These are phyloP conservation scores for Standfussiana lucernea DNA, from an alignment of 2,888 invertebrate genomes.

Conservation along the genomic window DNA sequence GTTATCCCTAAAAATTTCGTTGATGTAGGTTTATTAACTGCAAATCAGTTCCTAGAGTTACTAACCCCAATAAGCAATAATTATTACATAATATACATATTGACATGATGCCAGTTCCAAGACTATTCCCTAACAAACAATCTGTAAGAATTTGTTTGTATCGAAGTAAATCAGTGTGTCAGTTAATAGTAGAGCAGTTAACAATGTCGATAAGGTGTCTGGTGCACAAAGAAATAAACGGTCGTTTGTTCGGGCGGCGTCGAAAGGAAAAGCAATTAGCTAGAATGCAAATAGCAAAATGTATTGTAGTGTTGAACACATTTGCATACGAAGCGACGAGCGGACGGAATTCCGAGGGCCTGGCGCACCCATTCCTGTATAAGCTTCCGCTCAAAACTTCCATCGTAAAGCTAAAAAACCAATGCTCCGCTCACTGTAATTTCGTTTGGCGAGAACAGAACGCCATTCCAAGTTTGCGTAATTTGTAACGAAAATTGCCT, in stretches of 20 bases:
- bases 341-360: slow-evolving; percentile 77
- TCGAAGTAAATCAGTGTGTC: slow-evolving; percentile 54
- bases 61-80: neutral
- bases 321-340: slow-evolving; percentile 85
- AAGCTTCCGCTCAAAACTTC: slow-evolving; percentile 80
- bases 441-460: slow-evolving; percentile 50
- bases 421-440: slow-evolving; percentile 67
- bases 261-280: slow-evolving; percentile 89
- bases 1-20: slow-evolving; percentile 1
- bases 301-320: slow-evolving; percentile 84
- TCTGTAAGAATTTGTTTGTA: slow-evolving; percentile 19
- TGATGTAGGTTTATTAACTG: neutral
- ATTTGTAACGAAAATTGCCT: slow-evolving; percentile 62
- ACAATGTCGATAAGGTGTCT: slow-evolving; percentile 77
- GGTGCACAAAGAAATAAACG: slow-evolving; percentile 79
- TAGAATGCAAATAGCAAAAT: slow-evolving; percentile 86
- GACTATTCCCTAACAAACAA: neutral
- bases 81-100: neutral
- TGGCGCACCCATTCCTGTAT: slow-evolving; percentile 72
- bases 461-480: slow-evolving; percentile 58
- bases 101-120: neutral
- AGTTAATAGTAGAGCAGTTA: slow-evolving; percentile 68
- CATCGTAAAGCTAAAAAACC: slow-evolving; percentile 78
- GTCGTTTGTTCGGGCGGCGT: slow-evolving; percentile 78
- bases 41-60: neutral